phyloP scores from a whole-genome alignment of 1,140 invertebrate genomes.

The Cydia strobilella region DNA sequence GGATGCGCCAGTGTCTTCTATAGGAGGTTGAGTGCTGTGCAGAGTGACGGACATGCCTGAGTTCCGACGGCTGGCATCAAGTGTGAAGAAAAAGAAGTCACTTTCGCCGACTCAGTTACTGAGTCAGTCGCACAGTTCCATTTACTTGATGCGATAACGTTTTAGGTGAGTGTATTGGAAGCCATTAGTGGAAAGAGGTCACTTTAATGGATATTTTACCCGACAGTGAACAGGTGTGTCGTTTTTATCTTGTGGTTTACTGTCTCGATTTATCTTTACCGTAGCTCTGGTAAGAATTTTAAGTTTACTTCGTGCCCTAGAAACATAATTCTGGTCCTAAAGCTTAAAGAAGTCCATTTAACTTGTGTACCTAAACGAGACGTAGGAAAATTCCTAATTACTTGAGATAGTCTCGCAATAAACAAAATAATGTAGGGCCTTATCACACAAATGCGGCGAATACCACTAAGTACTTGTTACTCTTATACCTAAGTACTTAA shows the following conservation, averaged over 20 bases:
- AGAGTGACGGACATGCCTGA: slow-evolving; percentile 74
- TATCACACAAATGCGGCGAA: not conserved
- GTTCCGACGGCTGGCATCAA: slow-evolving; percentile 65
- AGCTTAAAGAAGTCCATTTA: not conserved
- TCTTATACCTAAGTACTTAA: too few species aligned
- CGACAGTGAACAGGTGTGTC: slow-evolving; percentile 47
- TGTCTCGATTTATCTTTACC: slow-evolving; percentile 15
- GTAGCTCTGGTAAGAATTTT: slow-evolving; percentile 10
- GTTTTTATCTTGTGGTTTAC: slow-evolving; percentile 31
- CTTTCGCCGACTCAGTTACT: slow-evolving; percentile 55
- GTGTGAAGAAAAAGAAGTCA: slow-evolving; percentile 75
- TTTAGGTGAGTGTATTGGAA: slow-evolving; percentile 72
- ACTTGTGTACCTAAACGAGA: not conserved
- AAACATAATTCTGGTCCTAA: not conserved
- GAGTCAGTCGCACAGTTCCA: slow-evolving; percentile 59
- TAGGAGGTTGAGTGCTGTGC: slow-evolving; percentile 48
- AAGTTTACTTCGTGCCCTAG: slow-evolving; percentile 9
- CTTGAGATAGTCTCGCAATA: not conserved
- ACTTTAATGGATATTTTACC: slow-evolving; percentile 49
- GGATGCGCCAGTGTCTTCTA: slow-evolving; percentile 48
- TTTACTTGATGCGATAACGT: slow-evolving; percentile 75
- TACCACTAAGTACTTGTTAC: not conserved
- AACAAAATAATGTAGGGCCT: not conserved
- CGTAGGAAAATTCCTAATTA: not conserved
- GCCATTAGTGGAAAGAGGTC: slow-evolving; percentile 57